Conservation (phyloP, 2,113 vertebrate genomes). For the Rhinopomastus cyanomelas region DNA sequence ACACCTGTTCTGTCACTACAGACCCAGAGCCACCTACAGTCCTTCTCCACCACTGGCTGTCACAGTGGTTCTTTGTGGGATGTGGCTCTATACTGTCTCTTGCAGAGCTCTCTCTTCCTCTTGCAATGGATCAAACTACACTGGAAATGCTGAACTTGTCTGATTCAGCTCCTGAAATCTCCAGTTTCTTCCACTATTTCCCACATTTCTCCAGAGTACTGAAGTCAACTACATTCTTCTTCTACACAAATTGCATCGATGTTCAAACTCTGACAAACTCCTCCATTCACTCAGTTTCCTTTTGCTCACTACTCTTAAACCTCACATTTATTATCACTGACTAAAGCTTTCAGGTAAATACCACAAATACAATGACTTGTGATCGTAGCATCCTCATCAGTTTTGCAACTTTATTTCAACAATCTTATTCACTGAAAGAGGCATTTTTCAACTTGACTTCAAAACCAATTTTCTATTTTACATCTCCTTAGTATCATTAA, state of each 20-base stretch:
- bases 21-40: background rate
- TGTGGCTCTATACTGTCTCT: background rate
- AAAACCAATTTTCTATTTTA: background rate
- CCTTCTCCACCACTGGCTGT: background rate
- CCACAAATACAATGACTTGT: background rate
- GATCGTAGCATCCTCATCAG: background rate
- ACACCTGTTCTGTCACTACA: background rate
- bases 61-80: background rate
- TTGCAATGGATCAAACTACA: background rate
- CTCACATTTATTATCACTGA: background rate
- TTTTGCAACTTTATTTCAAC: background rate
- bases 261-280: background rate
- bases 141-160: background rate
- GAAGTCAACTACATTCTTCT: background rate
- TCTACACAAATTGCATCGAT: background rate
- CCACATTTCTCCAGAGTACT: background rate
- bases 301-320: background rate
- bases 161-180: background rate
- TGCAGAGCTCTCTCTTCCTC: background rate
- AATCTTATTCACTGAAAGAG: background rate
- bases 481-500: background rate
- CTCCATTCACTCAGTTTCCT: background rate
- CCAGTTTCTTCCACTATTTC: background rate
- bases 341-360: background rate
- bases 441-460: background rate